Evolutionary conservation across 1,140 invertebrate species (phyloP).

Genomic region (Sitobion miscanthi): DNA sequence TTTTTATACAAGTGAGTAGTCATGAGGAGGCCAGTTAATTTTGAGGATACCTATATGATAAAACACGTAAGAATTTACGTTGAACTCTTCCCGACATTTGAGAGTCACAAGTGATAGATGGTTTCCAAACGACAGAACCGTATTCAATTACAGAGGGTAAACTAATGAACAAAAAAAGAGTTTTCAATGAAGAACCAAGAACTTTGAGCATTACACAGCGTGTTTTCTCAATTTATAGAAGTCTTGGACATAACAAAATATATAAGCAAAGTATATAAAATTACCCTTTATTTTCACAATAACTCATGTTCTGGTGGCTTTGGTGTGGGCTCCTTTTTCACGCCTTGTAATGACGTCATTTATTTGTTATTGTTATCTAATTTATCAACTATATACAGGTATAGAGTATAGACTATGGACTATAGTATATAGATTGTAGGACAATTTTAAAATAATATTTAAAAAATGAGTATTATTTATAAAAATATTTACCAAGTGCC

Average conservation of each 20-base stretch:
- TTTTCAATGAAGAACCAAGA: not conserved
- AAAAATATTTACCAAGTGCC: not conserved
- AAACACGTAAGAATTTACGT: not conserved
- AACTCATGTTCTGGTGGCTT: not conserved
- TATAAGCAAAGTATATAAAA: not conserved
- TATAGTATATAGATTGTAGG: not conserved
- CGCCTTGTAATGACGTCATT: not conserved
- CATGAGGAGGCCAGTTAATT: not conserved
- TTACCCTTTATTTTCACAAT: not conserved
- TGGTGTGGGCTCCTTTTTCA: not conserved
- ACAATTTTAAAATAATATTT: not conserved
- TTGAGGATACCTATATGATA: not conserved
- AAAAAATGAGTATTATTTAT: too few relatives aligned
- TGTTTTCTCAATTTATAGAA: too few relatives aligned
- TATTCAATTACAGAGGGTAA: too few relatives aligned
- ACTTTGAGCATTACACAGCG: too few relatives aligned
- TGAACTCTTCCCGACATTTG: not conserved
- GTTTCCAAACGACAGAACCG: not conserved
- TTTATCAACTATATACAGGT: too few relatives aligned
- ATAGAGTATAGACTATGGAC: too few relatives aligned
- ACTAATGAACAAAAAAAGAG: not conserved
- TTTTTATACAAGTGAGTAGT: not conserved
- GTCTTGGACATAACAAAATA: not conserved
- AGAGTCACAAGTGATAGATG: not conserved
- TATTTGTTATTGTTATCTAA: not conserved